Conservation (phyloP, 1,140 invertebrate species). For the Leptinotarsa defecta region DNA sequence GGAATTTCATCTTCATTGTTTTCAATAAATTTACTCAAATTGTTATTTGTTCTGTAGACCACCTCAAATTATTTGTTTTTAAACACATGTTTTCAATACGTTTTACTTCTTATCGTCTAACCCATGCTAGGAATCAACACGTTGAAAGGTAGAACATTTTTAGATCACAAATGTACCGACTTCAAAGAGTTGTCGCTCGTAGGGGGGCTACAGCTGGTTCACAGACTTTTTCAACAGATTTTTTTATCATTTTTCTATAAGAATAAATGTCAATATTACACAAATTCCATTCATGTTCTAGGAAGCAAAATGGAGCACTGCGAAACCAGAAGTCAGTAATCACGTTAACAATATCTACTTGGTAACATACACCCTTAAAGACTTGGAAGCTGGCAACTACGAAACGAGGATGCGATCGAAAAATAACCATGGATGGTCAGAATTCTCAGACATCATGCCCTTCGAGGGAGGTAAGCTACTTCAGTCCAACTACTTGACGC, state of each 20-base stretch:
- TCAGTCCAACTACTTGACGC: constrained; percentile 11
- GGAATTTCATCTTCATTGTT: too few relatives aligned
- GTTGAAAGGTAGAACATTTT: too few relatives aligned
- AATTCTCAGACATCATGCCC: constrained; percentile 38
- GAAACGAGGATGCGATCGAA: constrained; percentile 44
- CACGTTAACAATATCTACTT: constrained; percentile 39
- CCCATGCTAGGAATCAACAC: too few relatives aligned
- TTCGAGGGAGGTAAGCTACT: constrained; percentile 45
- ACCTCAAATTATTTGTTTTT: too few relatives aligned
- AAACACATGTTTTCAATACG: too few relatives aligned
- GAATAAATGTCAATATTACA: neutral
- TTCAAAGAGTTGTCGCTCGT: too few relatives aligned
- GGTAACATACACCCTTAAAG: constrained; percentile 41
- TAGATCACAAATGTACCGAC: too few relatives aligned
- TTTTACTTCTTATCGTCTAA: too few relatives aligned
- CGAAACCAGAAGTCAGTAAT: constrained; percentile 39
- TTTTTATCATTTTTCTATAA: neutral
- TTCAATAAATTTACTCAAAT: too few relatives aligned
- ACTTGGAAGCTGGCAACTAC: constrained; percentile 40
- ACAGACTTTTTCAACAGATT: neutral
- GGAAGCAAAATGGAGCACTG: constrained; percentile 41
- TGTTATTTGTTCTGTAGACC: too few relatives aligned
- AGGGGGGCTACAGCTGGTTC: too few relatives aligned
- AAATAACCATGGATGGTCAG: constrained; percentile 48
- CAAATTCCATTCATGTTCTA: neutral